These are phyloP conservation scores for Heliconius hermathena DNA, from an alignment of 1,140 invertebrate species.

Conservation along the genomic window DNA sequence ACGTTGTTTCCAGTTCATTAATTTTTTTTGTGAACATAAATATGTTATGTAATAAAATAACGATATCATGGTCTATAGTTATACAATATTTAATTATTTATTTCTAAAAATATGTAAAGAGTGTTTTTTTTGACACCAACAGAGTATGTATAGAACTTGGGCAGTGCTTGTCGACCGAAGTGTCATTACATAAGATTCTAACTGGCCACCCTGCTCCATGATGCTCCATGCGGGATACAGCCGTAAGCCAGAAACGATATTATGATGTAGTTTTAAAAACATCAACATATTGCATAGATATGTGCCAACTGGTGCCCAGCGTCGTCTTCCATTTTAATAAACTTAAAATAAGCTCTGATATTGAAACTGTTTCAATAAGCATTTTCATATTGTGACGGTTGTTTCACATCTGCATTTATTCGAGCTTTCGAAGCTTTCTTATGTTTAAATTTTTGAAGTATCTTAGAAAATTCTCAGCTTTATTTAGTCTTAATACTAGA, in stretches of 20 bases:
- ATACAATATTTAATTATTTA: too few species aligned
- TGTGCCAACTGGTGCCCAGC: not conserved
- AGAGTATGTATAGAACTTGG: too few species aligned
- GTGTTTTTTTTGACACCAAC: too few species aligned
- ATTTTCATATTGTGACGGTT: conserved; percentile 3
- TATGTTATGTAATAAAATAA: not conserved
- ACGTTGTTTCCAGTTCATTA: not conserved
- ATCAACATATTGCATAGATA: not conserved
- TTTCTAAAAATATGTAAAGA: too few species aligned
- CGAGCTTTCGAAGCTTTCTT: not conserved
- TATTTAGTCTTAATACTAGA: not conserved
- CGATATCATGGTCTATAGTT: too few species aligned
- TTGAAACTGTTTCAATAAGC: conserved; percentile 5
- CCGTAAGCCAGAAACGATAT: not conserved
- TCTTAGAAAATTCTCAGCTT: not conserved
- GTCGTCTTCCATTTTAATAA: not conserved
- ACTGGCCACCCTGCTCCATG: too few species aligned
- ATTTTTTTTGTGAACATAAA: not conserved
- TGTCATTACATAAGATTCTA: too few species aligned
- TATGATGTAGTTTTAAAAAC: not conserved
- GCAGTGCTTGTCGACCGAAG: too few species aligned
- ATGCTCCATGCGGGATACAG: too few species aligned
- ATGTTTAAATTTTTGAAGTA: not conserved
- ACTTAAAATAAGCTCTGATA: conserved; percentile 13
- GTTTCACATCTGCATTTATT: conserved; percentile 1